Evolutionary conservation across 2,113 vertebrate species (phyloP).

Genomic region (Dipodomys stephensi): DNA sequence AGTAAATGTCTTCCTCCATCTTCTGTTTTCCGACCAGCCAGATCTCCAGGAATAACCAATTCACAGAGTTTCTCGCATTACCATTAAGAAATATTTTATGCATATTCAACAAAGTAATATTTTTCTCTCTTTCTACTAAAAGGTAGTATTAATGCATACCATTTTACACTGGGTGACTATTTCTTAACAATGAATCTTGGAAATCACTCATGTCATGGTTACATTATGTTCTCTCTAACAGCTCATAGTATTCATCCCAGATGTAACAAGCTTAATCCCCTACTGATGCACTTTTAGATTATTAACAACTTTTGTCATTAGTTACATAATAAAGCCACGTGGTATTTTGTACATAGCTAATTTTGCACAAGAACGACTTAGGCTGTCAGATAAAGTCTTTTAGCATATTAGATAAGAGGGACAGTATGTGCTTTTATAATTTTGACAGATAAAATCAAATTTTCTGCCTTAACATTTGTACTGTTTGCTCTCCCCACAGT

Average conservation of each 20-base stretch:
- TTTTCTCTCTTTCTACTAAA: neutral
- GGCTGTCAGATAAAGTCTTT: too few relatives aligned
- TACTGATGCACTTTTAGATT: neutral
- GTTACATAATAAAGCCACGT: neutral
- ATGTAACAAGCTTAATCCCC: neutral
- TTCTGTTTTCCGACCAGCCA: neutral
- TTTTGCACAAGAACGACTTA: too few relatives aligned
- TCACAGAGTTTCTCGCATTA: neutral
- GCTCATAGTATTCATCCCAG: neutral
- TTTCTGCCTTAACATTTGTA: neutral
- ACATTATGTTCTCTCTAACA: slow-evolving; percentile 24
- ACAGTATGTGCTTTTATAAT: neutral
- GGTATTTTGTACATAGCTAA: neutral
- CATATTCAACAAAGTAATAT: neutral
- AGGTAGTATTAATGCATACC: neutral
- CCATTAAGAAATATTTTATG: neutral
- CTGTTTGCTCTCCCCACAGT: neutral
- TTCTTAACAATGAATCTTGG: neutral
- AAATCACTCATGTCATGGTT: neutral
- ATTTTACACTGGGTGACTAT: neutral
- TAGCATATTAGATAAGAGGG: neutral
- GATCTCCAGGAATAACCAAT: neutral
- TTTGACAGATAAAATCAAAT: neutral
- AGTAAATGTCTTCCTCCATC: neutral
- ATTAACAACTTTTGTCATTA: slow-evolving; percentile 3